A percentile compares a stretch with the other conserved stretches of the same genome.
Evolutionary conservation across 64 coral and sea anemone species (phyloP).

Genomic region (Pocillopora verrucosa): DNA sequence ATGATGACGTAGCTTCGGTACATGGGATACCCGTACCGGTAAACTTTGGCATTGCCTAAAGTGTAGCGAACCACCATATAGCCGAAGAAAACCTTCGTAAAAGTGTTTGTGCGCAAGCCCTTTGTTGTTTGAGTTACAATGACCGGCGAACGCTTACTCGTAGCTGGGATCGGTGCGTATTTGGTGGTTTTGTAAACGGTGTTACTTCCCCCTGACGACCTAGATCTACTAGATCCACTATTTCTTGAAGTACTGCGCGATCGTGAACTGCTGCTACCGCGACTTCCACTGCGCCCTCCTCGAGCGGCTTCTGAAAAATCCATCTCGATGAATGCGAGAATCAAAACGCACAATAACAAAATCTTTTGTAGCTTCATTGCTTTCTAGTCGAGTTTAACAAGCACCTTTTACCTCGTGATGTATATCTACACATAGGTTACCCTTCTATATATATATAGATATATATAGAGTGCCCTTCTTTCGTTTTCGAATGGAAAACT

Average conservation of each 20-base stretch:
- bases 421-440: too few relatives aligned
- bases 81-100: neutral
- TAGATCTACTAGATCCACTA: neutral
- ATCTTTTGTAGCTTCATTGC: neutral
- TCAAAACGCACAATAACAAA: neutral
- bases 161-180: constrained; percentile 8
- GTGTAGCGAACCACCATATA: neutral
- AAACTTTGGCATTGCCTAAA: neutral
- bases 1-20: neutral
- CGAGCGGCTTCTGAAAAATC: neutral
- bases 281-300: neutral
- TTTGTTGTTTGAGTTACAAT: neutral
- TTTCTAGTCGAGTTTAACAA: neutral
- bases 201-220: neutral
- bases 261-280: neutral
- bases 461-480: too few relatives aligned
- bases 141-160: neutral
- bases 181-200: neutral
- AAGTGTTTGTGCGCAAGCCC: neutral
- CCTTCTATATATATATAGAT: too few relatives aligned
- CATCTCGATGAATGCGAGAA: neutral
- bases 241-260: neutral
- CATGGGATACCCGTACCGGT: neutral
- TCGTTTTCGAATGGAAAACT: too few relatives aligned
- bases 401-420: too few relatives aligned